phyloP scores from a whole-genome alignment of 2,888 invertebrate species.

The Microctonus aethiopoides region DNA sequence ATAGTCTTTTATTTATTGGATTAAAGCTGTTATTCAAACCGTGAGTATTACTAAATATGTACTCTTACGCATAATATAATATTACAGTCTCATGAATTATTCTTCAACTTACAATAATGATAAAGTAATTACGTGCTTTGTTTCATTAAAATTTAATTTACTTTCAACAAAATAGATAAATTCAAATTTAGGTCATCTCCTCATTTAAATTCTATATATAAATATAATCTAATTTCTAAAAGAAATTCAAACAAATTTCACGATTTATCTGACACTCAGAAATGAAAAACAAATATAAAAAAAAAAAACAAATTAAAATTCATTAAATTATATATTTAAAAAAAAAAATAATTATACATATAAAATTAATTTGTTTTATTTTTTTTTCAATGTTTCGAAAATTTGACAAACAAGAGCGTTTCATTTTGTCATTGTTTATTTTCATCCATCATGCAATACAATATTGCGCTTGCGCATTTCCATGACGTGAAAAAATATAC shows the following conservation, averaged over 20 bases:
- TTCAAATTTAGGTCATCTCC: background rate
- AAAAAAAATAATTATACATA: too few relatives aligned
- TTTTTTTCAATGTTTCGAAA: too few relatives aligned
- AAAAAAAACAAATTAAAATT: background rate
- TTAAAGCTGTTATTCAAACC: background rate
- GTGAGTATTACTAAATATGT: background rate
- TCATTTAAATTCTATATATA: background rate
- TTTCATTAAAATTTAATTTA: too few relatives aligned
- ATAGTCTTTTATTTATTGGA: background rate
- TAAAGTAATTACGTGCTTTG: background rate
- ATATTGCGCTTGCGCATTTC: constrained; percentile 19
- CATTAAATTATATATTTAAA: background rate
- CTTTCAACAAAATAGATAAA: background rate
- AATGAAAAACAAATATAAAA: too few relatives aligned
- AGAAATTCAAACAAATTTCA: too few relatives aligned
- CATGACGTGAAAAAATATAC: background rate
- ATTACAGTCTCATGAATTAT: background rate
- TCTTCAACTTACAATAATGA: background rate
- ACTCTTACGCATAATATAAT: background rate
- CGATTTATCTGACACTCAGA: too few relatives aligned
- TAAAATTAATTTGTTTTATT: too few relatives aligned
- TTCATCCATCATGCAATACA: constrained; percentile 6
- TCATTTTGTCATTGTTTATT: constrained; percentile 36
- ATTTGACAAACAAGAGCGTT: background rate
- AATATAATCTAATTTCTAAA: too few relatives aligned